phyloP scores from a whole-genome alignment of 2,797 vertebrate species.

The Tragelaphus oryx region DNA sequence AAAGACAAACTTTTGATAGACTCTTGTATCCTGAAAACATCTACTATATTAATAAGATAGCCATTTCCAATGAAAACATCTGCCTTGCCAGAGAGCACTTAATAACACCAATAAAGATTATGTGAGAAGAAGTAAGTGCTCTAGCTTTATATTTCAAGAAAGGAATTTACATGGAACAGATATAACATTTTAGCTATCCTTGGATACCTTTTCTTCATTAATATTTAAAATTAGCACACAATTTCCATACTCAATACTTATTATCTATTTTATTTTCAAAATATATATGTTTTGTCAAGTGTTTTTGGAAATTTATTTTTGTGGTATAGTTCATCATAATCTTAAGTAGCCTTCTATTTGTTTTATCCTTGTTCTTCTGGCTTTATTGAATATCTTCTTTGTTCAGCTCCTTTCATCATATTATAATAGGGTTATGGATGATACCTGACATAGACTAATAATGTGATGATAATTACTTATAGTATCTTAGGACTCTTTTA shows the following conservation, averaged over 20 bases:
- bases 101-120: constrained; percentile 24
- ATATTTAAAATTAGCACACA: constrained; percentile 21
- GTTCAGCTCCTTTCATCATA: neutral
- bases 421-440: neutral
- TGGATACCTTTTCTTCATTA: neutral
- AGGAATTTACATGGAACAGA: constrained; percentile 18
- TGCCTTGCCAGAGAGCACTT: neutral
- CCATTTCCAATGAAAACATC: constrained; percentile 52
- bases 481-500: neutral
- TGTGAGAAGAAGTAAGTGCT: neutral
- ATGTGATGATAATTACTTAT: neutral
- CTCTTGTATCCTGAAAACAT: constrained; percentile 27
- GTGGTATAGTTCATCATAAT: neutral
- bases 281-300: neutral
- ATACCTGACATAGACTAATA: neutral
- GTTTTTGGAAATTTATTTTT: neutral
- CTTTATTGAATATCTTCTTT: neutral
- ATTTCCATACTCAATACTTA: neutral
- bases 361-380: neutral
- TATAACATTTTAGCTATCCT: neutral
- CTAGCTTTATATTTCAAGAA: constrained; percentile 29
- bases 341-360: neutral
- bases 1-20: constrained; percentile 38
- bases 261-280: constrained; percentile 18
- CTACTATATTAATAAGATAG: neutral